Evolutionary conservation across 2,797 vertebrate species (phyloP).

Genomic region (Tragelaphus eurycerus): DNA sequence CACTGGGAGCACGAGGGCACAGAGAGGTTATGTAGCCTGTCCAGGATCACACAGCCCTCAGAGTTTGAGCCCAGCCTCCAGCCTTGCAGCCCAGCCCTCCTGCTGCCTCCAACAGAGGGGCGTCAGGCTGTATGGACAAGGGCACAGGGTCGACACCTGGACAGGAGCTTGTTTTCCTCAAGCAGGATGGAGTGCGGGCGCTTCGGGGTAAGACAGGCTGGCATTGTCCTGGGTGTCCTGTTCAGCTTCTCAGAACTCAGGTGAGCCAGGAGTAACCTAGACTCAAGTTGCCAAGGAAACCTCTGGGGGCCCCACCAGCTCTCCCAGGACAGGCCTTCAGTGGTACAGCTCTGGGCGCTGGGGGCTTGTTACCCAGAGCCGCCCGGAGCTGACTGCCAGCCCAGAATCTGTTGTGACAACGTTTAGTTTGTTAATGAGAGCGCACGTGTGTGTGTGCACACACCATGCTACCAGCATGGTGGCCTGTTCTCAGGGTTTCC

Average conservation of each 20-base stretch:
- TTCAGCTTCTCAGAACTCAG: neutral
- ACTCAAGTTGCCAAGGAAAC: neutral
- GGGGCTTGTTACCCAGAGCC: slow-evolving; percentile 45
- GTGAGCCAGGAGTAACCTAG: neutral
- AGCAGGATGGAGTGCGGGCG: neutral
- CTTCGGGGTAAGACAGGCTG: neutral
- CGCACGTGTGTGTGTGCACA: accelerated
- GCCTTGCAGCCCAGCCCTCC: neutral
- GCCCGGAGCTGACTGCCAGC: neutral
- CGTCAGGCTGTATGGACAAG: neutral
- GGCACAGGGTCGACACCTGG: neutral
- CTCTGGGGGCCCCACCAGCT: neutral
- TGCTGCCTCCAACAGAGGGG: no score
- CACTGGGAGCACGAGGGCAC: neutral
- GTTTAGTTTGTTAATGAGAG: neutral
- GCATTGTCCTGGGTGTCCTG: neutral
- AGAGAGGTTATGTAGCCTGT: neutral
- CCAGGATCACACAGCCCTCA: neutral
- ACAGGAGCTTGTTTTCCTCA: neutral
- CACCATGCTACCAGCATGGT: neutral
- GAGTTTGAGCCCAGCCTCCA: neutral
- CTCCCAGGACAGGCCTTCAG: neutral
- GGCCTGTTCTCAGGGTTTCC: neutral
- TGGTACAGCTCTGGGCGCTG: neutral
- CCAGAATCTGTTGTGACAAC: slow-evolving; percentile 26